phyloP scores from a whole-genome alignment of 2,113 vertebrate species.

The Psilopsiagon aymara region DNA sequence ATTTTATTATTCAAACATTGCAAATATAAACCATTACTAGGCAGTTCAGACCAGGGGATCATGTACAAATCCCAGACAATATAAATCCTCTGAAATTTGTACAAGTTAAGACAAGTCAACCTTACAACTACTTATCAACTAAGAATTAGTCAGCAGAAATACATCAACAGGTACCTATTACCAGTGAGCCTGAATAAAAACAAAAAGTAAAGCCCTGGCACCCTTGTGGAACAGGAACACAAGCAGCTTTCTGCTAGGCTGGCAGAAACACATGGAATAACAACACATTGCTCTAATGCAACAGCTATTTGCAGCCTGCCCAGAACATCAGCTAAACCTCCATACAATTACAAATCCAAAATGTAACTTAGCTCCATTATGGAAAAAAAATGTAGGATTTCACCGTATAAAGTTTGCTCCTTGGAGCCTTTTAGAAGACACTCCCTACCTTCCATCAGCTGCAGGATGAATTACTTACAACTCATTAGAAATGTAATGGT shows the following conservation, averaged over 20 bases:
- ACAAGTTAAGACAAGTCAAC: background rate
- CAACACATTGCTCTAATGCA: background rate
- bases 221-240: background rate
- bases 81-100: background rate
- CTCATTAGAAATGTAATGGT: background rate
- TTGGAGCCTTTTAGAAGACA: background rate
- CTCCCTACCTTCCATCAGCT: background rate
- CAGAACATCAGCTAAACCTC: background rate
- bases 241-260: background rate
- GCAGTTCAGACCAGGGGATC: background rate
- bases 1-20: background rate
- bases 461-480: constrained; percentile 11
- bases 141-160: background rate
- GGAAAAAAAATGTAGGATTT: background rate
- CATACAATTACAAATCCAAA: background rate
- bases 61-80: background rate
- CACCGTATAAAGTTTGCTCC: background rate
- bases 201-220: background rate
- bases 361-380: background rate
- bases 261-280: background rate
- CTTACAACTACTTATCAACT: background rate
- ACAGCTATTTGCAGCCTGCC: background rate
- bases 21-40: background rate
- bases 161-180: background rate
- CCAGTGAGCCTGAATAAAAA: background rate